A percentile compares a stretch with the other conserved stretches of the same genome.
Conservation (phyloP, 1,140 invertebrate species). For the Zaprionus davidi region DNA sequence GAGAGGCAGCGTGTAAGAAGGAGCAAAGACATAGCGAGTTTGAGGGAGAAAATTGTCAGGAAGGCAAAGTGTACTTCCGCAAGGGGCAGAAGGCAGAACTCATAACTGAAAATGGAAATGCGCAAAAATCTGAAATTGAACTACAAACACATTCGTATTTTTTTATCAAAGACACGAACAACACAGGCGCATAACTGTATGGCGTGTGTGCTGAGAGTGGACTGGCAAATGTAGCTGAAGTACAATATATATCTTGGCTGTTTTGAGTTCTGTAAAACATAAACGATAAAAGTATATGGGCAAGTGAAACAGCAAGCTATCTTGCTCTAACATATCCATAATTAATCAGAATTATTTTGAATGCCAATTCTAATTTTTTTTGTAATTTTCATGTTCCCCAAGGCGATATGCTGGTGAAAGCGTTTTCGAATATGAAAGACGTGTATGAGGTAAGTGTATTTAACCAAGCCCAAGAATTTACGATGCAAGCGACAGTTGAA, state of each 20-base stretch:
- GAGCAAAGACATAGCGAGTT: background rate
- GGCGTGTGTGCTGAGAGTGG: background rate
- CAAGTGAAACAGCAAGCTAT: background rate
- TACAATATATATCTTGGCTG: constrained; percentile 19
- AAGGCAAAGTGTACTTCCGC: constrained; percentile 45
- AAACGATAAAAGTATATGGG: background rate
- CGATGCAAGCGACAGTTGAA: constrained; percentile 37
- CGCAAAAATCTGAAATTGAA: constrained; percentile 23
- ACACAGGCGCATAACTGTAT: constrained; percentile 6
- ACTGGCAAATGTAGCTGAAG: constrained; percentile 23
- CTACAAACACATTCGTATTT: constrained; percentile 36
- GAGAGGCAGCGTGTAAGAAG: background rate
- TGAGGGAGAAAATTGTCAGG: background rate
- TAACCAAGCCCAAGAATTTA: constrained; percentile 27
- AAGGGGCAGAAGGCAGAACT: constrained; percentile 13
- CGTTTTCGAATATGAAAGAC: background rate
- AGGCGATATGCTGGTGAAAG: background rate
- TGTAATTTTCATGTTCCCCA: background rate
- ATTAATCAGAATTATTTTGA: too few relatives aligned
- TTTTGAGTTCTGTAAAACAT: constrained; percentile 6
- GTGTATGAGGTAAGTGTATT: background rate
- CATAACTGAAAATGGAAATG: constrained; percentile 26
- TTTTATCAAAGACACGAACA: constrained; percentile 39
- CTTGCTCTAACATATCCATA: too few relatives aligned
- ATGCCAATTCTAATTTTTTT: too few relatives aligned